Conservation (phyloP, 2,888 invertebrate genomes). For the Philereme transversata region DNA sequence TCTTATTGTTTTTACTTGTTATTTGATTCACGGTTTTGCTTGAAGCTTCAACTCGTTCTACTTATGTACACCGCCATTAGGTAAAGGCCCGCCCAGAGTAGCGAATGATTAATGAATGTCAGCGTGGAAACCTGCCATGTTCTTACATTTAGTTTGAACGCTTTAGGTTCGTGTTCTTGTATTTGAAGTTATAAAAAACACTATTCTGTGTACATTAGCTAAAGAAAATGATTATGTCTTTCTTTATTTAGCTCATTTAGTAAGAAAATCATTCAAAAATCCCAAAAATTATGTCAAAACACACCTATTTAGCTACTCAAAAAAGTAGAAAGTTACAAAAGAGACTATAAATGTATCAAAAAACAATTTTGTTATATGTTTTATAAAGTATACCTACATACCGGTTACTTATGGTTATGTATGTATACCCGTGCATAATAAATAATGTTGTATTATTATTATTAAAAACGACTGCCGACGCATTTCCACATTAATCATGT, state of each 20-base stretch:
- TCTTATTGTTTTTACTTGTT: background rate
- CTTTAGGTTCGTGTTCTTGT: slow-evolving; percentile 1
- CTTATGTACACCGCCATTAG: slow-evolving; percentile 27
- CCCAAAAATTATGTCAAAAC: too few relatives aligned
- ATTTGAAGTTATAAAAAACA: background rate
- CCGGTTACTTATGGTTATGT: background rate
- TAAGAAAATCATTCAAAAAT: too few relatives aligned
- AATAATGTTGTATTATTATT: slow-evolving; percentile 20
- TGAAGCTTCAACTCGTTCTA: slow-evolving; percentile 19
- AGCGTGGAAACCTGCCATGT: slow-evolving; percentile 67
- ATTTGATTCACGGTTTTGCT: slow-evolving; percentile 11
- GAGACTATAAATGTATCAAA: too few relatives aligned
- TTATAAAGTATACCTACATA: too few relatives aligned
- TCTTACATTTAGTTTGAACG: slow-evolving; percentile 42
- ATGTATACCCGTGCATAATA: background rate
- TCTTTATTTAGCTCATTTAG: too few relatives aligned
- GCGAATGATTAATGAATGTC: slow-evolving; percentile 76
- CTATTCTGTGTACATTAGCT: too few relatives aligned
- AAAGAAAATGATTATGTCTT: too few relatives aligned
- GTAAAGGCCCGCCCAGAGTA: slow-evolving; percentile 64
- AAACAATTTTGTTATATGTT: too few relatives aligned
- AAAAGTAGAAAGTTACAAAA: too few relatives aligned
- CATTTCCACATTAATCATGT: slow-evolving; percentile 52
- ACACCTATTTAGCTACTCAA: too few relatives aligned
- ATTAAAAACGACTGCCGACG: slow-evolving; percentile 38